phyloP scores from a whole-genome alignment of 2,797 vertebrate species.

The Eospalax fontanierii region DNA sequence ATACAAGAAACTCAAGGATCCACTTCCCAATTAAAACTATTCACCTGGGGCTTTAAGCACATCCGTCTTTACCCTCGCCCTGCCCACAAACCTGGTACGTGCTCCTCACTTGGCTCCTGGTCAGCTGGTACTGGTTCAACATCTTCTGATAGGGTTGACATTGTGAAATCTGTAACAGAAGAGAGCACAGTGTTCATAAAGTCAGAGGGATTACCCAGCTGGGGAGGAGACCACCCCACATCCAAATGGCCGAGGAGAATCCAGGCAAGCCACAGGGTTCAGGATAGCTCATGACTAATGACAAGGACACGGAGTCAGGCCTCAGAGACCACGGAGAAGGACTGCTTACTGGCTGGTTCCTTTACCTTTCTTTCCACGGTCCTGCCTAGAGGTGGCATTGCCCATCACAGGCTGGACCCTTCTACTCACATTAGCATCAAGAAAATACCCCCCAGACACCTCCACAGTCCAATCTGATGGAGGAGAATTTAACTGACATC shows the following conservation, averaged over 20 bases:
- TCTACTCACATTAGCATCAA: too few relatives aligned
- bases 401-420: too few relatives aligned
- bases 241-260: not conserved
- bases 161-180: not conserved
- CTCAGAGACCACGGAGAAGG: not conserved
- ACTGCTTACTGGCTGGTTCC: too few relatives aligned
- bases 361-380: too few relatives aligned
- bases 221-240: not conserved
- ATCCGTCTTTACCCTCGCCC: not conserved
- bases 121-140: not conserved
- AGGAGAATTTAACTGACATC: too few relatives aligned
- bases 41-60: not conserved
- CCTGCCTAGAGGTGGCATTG: too few relatives aligned
- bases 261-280: not conserved
- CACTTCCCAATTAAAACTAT: not conserved
- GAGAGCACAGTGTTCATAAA: not conserved
- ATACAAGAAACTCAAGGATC: not conserved
- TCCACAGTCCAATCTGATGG: too few relatives aligned
- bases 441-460: too few relatives aligned
- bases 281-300: not conserved
- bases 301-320: too few relatives aligned
- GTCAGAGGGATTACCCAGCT: too few relatives aligned
- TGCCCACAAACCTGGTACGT: not conserved
- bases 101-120: not conserved
- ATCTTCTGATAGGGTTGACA: not conserved